Evolutionary conservation across 2,888 invertebrate species (phyloP).

Genomic region (Gastrophysa polygoni): DNA sequence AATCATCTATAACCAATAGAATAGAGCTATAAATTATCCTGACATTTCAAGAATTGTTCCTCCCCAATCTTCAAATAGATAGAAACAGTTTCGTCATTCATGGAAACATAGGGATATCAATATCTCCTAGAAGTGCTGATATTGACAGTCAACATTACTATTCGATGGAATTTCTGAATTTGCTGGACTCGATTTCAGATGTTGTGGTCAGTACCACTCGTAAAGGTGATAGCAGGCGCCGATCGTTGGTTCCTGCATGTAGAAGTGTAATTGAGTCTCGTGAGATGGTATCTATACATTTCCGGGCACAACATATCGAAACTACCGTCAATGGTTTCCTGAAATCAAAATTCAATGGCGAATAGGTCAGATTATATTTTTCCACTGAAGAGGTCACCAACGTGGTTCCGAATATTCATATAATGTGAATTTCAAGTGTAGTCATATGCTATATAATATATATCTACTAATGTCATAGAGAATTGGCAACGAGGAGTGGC

Average conservation of each 20-base stretch:
- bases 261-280: constrained; percentile 31
- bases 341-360: constrained; percentile 6
- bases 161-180: constrained; percentile 17
- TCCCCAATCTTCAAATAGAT: no score
- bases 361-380: no score
- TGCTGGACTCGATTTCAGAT: constrained; percentile 16
- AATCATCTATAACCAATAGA: no score
- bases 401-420: no score
- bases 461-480: no score
- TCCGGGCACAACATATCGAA: constrained; percentile 36
- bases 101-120: background rate
- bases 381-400: no score
- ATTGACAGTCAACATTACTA: constrained; percentile 33
- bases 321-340: constrained; percentile 41
- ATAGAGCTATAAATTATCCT: no score
- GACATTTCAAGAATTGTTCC: no score
- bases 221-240: constrained; percentile 67
- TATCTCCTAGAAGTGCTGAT: constrained; percentile 4
- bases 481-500: no score
- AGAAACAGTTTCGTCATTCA: no score
- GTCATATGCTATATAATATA: no score
- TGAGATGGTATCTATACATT: constrained; percentile 35
- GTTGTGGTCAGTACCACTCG: constrained; percentile 41
- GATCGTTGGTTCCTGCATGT: constrained; percentile 59
- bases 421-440: no score